Conservation (phyloP, 2,113 vertebrate genomes). For the Arothron firmamentum region DNA sequence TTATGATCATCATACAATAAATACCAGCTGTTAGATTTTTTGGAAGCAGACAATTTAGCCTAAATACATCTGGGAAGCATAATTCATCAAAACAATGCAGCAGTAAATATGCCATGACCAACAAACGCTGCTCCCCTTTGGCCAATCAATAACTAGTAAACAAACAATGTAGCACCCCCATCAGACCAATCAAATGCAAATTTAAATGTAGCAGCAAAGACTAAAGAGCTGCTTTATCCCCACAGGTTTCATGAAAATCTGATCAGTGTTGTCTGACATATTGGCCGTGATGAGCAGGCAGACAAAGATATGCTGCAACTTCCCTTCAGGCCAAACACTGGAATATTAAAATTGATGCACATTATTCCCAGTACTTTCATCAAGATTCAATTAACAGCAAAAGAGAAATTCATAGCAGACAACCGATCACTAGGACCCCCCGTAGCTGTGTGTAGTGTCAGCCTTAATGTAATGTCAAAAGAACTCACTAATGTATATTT, state of each 20-base stretch:
- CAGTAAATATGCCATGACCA: slow-evolving; percentile 37
- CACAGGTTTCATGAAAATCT: slow-evolving; percentile 27
- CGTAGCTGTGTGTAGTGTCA: background rate
- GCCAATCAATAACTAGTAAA: slow-evolving; percentile 57
- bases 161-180: slow-evolving; percentile 44
- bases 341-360: slow-evolving; percentile 36
- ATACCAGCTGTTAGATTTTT: slow-evolving; percentile 12
- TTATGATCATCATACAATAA: background rate
- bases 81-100: slow-evolving; percentile 45
- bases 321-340: slow-evolving; percentile 22
- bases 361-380: slow-evolving; percentile 46
- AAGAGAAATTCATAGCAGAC: slow-evolving; percentile 14
- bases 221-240: slow-evolving; percentile 43
- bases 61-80: background rate
- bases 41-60: background rate
- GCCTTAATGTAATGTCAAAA: background rate
- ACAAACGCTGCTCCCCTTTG: slow-evolving; percentile 33
- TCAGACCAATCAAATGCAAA: slow-evolving; percentile 51
- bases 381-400: slow-evolving; percentile 45
- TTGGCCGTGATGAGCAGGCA: slow-evolving; percentile 33
- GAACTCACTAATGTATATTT: too few species aligned
- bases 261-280: slow-evolving; percentile 20
- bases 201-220: slow-evolving; percentile 50
- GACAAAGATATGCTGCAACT: slow-evolving; percentile 24
- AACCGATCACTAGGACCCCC: slow-evolving; percentile 8